Conservation (phyloP, 1,140 invertebrate genomes). For the Heliconius hermathena region DNA sequence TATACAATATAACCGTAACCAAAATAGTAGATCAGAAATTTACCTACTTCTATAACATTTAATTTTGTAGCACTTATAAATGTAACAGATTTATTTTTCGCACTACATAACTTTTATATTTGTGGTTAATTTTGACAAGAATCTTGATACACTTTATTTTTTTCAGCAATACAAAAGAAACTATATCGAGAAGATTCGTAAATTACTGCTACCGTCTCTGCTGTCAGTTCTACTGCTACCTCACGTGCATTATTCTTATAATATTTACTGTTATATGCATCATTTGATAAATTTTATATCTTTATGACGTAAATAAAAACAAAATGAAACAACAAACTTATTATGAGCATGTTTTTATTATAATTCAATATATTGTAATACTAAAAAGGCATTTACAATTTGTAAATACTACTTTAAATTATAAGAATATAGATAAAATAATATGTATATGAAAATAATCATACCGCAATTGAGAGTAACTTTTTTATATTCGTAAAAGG, state of each 20-base stretch:
- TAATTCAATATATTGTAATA: slow-evolving; percentile 24
- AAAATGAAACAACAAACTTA: background rate
- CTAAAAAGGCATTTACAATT: slow-evolving; percentile 23
- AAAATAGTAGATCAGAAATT: too few species aligned
- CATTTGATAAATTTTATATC: slow-evolving; percentile 28
- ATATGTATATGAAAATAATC: slow-evolving; percentile 12
- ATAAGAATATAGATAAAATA: slow-evolving; percentile 24
- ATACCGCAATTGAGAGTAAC: background rate
- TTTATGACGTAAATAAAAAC: slow-evolving; percentile 14
- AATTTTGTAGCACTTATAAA: too few species aligned
- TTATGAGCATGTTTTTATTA: background rate
- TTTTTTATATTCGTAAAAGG: slow-evolving; percentile 8
- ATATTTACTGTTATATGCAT: slow-evolving; percentile 37
- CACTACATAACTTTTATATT: too few species aligned
- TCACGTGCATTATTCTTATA: slow-evolving; percentile 47
- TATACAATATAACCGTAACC: too few species aligned
- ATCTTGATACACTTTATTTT: slow-evolving; percentile 7
- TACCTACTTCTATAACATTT: too few species aligned
- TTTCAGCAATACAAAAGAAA: slow-evolving; percentile 41
- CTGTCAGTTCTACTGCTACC: slow-evolving; percentile 58
- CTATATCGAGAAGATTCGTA: slow-evolving; percentile 42
- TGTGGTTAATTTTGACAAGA: too few species aligned
- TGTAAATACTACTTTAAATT: slow-evolving; percentile 29
- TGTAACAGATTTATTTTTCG: too few species aligned
- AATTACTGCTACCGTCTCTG: slow-evolving; percentile 54